These are phyloP conservation scores for Notolepis coatsorum DNA, from an alignment of 2,797 vertebrate genomes.

Conservation along the genomic window DNA sequence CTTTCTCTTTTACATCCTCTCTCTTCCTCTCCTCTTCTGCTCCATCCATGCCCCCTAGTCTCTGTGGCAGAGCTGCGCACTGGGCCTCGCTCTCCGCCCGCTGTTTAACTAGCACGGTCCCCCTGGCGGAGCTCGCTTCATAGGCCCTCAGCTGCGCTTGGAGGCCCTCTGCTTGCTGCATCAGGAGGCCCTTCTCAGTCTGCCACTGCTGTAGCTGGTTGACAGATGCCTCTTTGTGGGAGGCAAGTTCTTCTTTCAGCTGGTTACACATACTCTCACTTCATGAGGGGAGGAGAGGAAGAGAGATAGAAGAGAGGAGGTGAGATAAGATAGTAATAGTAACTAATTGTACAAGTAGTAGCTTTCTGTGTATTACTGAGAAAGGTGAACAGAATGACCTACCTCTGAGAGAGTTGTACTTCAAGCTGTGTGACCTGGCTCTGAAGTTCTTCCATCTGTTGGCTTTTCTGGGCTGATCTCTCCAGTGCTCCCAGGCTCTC, in stretches of 20 bases:
- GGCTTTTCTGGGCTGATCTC: constrained; percentile 78
- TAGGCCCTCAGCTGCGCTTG: constrained; percentile 57
- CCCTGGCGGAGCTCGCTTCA: constrained; percentile 5
- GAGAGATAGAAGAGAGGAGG: background rate
- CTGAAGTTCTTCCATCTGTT: constrained; percentile 72
- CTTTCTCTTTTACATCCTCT: background rate
- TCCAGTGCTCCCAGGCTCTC: constrained; percentile 81
- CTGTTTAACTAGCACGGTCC: constrained; percentile 63
- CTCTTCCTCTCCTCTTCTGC: constrained; percentile 50
- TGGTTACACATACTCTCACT: constrained; percentile 64
- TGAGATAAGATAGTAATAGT: background rate
- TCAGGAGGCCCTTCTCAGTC: constrained; percentile 57
- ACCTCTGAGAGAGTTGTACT: constrained; percentile 37
- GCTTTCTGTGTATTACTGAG: too few relatives aligned
- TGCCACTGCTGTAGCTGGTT: constrained; percentile 47
- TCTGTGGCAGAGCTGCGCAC: constrained; percentile 67
- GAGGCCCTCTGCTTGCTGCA: constrained; percentile 67
- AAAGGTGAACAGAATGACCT: background rate
- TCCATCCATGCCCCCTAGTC: constrained; percentile 56
- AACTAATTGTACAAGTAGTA: background rate
- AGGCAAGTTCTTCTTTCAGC: constrained; percentile 74
- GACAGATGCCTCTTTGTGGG: constrained; percentile 53
- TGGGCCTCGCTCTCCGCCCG: constrained; percentile 74
- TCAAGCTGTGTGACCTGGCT: constrained; percentile 32
- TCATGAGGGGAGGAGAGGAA: background rate